Base-by-base conservation (phyloP, 2,113 vertebrate species). In the Burhinus bistriatus region DNA sequence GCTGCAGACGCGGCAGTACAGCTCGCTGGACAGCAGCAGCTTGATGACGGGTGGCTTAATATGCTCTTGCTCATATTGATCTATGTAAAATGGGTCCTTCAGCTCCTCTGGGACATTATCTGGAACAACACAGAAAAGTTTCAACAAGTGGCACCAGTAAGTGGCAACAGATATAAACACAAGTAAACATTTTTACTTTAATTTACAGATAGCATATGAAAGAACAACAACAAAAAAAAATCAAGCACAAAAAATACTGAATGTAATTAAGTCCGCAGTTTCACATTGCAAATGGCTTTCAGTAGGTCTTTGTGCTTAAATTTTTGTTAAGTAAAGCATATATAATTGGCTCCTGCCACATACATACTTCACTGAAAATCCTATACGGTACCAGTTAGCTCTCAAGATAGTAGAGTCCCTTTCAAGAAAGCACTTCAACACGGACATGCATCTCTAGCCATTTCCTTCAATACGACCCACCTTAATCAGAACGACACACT, bases 21-120 rank as follows among this genome's bases (percentile, higher is more conserved):
- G 98, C 98, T 99, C 99, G 2, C 98, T 98, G 51, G 99, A 99
- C 87, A 99, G 98, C 91, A 99, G 98, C 89, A 99, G 98, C 73
- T 95, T 98, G 97, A 99, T 98, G 87, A 99, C 98, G 0, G 98
- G 98, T 1, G 99, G 99, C 64, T 99, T 99, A 92, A 99, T 99
- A 95, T 99, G 99, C 64, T 99, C 99, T 89, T 99, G 99, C 72
- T 99, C 99, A 66, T 99, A 99, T 82, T 99, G 99, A 76, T 99
- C 99, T 3, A 98, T 98, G 93, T 99, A 99, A 87, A 99, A 99
- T 0, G 99, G 99, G 96, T 99, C 99, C 86, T 98, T 98, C 96
- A 99, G 98, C 83, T 99, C 99, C 87, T 98, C 98, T 0, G 99
- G 99, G 98, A 99, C 98, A 51, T 99, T 98, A 95, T 99, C 99